Percentiles rank a stretch among this genome's conserved stretches.
Conservation (phyloP, 1,140 invertebrate species). For the Zaprionus lachaisei region DNA sequence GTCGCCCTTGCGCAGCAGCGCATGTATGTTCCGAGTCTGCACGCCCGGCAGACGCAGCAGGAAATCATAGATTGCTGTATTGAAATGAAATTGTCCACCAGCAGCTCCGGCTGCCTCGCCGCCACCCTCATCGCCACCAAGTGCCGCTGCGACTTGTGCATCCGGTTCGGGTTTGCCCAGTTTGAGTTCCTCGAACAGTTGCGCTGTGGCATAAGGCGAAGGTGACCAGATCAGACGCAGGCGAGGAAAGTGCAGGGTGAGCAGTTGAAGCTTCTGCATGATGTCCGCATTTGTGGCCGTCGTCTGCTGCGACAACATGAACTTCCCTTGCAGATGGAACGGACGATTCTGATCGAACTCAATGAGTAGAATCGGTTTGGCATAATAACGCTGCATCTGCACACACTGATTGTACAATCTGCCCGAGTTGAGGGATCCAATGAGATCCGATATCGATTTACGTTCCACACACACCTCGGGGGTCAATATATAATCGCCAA, state of each 20-base stretch:
- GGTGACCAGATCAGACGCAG: constrained; percentile 97
- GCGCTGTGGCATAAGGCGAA: constrained; percentile 96
- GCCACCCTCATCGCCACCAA: constrained; percentile 88
- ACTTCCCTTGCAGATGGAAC: constrained; percentile 94
- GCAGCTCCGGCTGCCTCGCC: constrained; percentile 84
- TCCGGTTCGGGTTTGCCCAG: constrained; percentile 92
- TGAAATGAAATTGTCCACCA: constrained; percentile 88
- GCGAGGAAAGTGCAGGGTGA: constrained; percentile 97
- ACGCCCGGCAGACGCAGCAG: constrained; percentile 95
- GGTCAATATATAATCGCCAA: constrained; percentile 99
- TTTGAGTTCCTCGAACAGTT: constrained; percentile 96
- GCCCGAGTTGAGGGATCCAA: constrained; percentile 97
- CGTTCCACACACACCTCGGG: constrained; percentile 98
- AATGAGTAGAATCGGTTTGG: constrained; percentile 96
- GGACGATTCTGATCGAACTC: constrained; percentile 98
- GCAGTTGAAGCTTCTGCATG: constrained; percentile 93
- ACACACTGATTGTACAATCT: constrained; percentile 97
- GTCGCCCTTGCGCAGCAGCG: constrained; percentile 91
- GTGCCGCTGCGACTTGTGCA: constrained; percentile 87
- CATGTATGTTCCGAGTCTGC: constrained; percentile 93
- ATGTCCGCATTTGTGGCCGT: constrained; percentile 90
- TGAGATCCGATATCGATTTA: constrained; percentile 98
- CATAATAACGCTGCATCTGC: constrained; percentile 95
- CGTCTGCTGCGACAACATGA: constrained; percentile 88
- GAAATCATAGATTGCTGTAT: constrained; percentile 93